Conservation (phyloP, 1,140 invertebrate genomes). For the Batillaria attramentaria region DNA sequence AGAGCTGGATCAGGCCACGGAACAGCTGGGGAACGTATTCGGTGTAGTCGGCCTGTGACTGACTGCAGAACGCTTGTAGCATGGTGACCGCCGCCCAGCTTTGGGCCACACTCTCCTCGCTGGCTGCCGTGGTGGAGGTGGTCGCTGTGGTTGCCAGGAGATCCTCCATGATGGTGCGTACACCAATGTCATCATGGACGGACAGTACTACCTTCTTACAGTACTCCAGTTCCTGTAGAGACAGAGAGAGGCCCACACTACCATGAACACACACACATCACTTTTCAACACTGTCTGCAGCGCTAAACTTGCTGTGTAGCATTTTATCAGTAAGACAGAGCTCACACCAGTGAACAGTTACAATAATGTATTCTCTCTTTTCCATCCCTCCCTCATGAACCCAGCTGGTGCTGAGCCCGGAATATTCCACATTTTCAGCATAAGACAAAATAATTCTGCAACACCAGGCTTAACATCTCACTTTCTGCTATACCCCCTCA, state of each 20-base stretch:
- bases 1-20: constrained; percentile 87
- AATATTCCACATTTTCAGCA: too few species aligned
- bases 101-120: constrained; percentile 5
- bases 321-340: too few species aligned
- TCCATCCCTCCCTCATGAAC: too few species aligned
- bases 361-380: too few species aligned
- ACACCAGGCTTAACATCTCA: too few species aligned
- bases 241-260: neutral
- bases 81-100: constrained; percentile 86
- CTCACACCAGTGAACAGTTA: too few species aligned
- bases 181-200: constrained; percentile 84
- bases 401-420: too few species aligned
- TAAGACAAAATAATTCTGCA: too few species aligned
- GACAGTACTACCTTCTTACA: constrained; percentile 94
- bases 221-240: constrained; percentile 84
- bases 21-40: constrained; percentile 90
- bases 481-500: too few species aligned
- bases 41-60: constrained; percentile 86
- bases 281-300: too few species aligned
- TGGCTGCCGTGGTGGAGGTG: constrained; percentile 39
- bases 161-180: constrained; percentile 90
- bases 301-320: too few species aligned
- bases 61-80: constrained; percentile 89
- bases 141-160: constrained; percentile 75
- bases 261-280: too few species aligned